Evolutionary conservation across 1,140 invertebrate species (phyloP).

Genomic region (Aporrectodea caliginosa): DNA sequence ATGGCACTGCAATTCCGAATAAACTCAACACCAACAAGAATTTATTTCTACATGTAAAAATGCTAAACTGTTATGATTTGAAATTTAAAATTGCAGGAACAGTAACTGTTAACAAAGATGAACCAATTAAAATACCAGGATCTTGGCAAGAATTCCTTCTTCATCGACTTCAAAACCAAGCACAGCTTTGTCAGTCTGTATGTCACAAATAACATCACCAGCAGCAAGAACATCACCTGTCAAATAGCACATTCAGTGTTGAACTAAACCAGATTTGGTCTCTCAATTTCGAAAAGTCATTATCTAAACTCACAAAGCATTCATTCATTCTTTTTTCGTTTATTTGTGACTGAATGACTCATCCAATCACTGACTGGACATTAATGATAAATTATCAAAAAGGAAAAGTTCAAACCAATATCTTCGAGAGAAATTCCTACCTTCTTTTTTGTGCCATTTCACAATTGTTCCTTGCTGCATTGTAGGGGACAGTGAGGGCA

Average conservation of each 20-base stretch:
- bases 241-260: too few relatives aligned
- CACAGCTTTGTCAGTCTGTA: conserved; percentile 65
- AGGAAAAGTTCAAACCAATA: not conserved
- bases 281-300: too few relatives aligned
- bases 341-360: not conserved
- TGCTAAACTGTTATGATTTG: not conserved
- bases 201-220: conserved; percentile 64
- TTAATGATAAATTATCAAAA: conserved; percentile 8
- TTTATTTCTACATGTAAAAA: not conserved
- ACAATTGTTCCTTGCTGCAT: conserved; percentile 65
- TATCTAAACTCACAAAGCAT: too few relatives aligned
- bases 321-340: too few relatives aligned
- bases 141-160: conserved; percentile 63
- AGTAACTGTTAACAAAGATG: conserved; percentile 6
- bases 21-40: not conserved
- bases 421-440: conserved; percentile 32
- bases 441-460: conserved; percentile 64
- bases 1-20: too few relatives aligned
- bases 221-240: conserved; percentile 59
- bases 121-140: conserved; percentile 52
- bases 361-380: not conserved
- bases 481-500: conserved; percentile 64
- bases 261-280: too few relatives aligned
- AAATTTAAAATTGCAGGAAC: conserved; percentile 4
- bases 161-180: conserved; percentile 62